Conservation (phyloP, 2,797 vertebrate species). For the Scolopax bukidnonensis region DNA sequence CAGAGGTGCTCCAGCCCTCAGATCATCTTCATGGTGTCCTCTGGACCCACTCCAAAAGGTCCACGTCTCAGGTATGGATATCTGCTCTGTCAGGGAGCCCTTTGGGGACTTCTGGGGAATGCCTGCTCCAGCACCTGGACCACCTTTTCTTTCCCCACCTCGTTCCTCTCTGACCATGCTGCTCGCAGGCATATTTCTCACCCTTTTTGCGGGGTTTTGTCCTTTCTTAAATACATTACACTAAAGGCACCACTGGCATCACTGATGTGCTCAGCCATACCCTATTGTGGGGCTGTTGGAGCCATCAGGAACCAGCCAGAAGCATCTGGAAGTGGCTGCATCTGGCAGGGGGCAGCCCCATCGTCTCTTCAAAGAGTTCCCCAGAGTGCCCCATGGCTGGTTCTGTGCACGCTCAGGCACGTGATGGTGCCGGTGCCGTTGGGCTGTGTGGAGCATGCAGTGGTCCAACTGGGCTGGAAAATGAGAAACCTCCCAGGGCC, state of each 20-base stretch:
- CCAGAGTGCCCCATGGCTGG: fast-evolving
- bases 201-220: fast-evolving
- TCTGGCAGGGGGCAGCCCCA: neutral
- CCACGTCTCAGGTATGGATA: fast-evolving
- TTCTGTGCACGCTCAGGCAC: fast-evolving
- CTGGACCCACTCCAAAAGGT: neutral
- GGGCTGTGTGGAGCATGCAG: fast-evolving
- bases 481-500: neutral
- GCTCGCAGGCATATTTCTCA: fast-evolving
- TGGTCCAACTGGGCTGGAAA: neutral
- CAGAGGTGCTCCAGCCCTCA: neutral
- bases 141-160: too few species aligned
- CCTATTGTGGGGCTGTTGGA: fast-evolving
- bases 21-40: neutral
- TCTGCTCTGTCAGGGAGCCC: fast-evolving
- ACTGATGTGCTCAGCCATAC: neutral
- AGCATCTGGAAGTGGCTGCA: neutral
- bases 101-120: fast-evolving
- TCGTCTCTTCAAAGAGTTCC: neutral
- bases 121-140: too few species aligned
- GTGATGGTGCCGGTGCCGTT: neutral
- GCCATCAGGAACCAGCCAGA: neutral
- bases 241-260: neutral
- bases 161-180: fast-evolving
- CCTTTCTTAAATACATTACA: neutral